phyloP scores from a whole-genome alignment of 37 sponge, comb jelly and placozoan species.

The Haliclona indistincta region DNA sequence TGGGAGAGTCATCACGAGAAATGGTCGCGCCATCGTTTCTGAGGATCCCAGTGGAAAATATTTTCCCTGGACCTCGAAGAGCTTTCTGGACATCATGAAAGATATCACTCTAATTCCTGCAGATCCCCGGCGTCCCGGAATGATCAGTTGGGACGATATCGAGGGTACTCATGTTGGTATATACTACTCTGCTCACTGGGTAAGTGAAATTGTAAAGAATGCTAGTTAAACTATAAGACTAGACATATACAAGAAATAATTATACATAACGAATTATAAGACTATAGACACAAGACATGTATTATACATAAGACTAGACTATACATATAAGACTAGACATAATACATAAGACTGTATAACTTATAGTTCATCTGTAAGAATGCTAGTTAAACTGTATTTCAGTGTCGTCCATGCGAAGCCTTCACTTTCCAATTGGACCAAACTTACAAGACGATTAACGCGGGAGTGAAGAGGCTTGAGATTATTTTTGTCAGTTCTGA shows the following conservation, averaged over 20 bases:
- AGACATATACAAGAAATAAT: too few species aligned
- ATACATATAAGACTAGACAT: too few species aligned
- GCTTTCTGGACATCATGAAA: slow-evolving; percentile 25
- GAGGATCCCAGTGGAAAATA: slow-evolving; percentile 56
- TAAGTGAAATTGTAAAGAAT: too few species aligned
- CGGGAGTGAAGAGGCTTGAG: slow-evolving; percentile 70
- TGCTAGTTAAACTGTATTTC: too few species aligned
- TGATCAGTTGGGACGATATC: slow-evolving; percentile 14
- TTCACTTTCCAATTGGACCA: slow-evolving; percentile 85
- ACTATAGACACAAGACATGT: too few species aligned
- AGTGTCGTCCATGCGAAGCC: slow-evolving; percentile 91
- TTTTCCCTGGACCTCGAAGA: slow-evolving; percentile 69
- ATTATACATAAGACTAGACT: too few species aligned
- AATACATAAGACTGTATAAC: too few species aligned
- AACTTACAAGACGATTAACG: slow-evolving; percentile 71
- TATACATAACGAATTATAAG: too few species aligned
- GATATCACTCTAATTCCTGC: background rate
- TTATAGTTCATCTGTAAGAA: too few species aligned
- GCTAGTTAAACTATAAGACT: too few species aligned
- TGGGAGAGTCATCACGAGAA: slow-evolving; percentile 36
- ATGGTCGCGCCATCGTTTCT: slow-evolving; percentile 61
- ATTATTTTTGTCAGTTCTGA: slow-evolving; percentile 88
- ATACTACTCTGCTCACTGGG: slow-evolving; percentile 87
- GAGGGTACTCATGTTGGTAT: slow-evolving; percentile 58
- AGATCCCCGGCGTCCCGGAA: slow-evolving; percentile 4